Percentiles rank a stretch among this genome's conserved stretches.
Evolutionary conservation across 2,113 vertebrate species (phyloP).

Genomic region (Melanotaenia duboulayi): DNA sequence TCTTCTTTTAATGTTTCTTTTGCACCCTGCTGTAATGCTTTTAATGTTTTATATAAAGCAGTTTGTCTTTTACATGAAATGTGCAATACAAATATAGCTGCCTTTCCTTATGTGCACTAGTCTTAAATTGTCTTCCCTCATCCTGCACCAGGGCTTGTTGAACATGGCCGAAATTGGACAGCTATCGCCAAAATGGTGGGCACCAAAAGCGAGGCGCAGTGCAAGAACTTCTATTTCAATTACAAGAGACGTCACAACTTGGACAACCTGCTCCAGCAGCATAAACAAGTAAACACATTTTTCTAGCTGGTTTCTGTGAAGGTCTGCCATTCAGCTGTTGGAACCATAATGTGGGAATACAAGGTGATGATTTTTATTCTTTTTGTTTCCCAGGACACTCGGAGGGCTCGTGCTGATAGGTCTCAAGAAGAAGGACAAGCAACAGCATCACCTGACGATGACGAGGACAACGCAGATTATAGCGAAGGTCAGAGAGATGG

Average conservation of each 20-base stretch:
- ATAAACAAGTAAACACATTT: slow-evolving; percentile 87
- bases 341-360: neutral
- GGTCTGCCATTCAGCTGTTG: neutral
- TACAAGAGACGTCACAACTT: slow-evolving; percentile 97
- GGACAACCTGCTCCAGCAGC: slow-evolving; percentile 95
- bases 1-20: no score
- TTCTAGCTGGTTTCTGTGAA: neutral
- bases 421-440: slow-evolving; percentile 94
- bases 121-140: neutral
- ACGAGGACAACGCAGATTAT: slow-evolving; percentile 96
- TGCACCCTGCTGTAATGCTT: no score
- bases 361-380: neutral
- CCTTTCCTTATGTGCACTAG: no score
- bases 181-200: slow-evolving; percentile 99
- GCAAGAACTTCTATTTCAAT: slow-evolving; percentile 99
- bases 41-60: no score
- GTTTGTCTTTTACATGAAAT: no score
- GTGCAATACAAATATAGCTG: no score
- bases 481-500: slow-evolving; percentile 90
- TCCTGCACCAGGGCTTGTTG: slow-evolving; percentile 88
- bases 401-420: slow-evolving; percentile 90
- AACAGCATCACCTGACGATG: slow-evolving; percentile 93
- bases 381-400: slow-evolving; percentile 76
- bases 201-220: slow-evolving; percentile 97
- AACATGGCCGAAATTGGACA: slow-evolving; percentile 97